Evolutionary conservation across 2,113 vertebrate species (phyloP), one percentile per base, ranked within the genome.

Genomic region (Caranx melampygus): DNA sequence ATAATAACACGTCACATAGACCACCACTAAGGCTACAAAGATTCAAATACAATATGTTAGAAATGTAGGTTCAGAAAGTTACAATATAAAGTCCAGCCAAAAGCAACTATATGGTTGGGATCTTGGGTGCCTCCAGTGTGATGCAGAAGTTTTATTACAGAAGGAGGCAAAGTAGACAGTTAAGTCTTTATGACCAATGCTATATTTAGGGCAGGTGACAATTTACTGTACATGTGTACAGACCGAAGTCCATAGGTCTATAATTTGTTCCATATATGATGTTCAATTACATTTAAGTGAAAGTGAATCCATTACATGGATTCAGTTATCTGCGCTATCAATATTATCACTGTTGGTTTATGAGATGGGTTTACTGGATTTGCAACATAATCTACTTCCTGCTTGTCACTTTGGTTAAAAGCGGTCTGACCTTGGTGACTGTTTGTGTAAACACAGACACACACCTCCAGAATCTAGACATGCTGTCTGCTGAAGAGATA

Each of bases 401-500:
- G 47, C 65, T 55, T 77, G 47, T 58, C 10, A 26, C 14, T 65
- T 45, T 44, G 5, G 12, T 47, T 40, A 21, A 44, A 59, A 37
- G 52, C 33, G 16, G 60, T 34, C 49, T 79, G 71, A 67, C 70
- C 75, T 67, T 64, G 54, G 20, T 10, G 20, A n/a, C 54, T 6
- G 9, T 58, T 68, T 26, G 45, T 59, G 13, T 54, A 63, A 16
- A 66, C 63, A 47, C 11, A 44, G 5, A 47, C 63, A 47, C 11
- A 44, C 7, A 47, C 44, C 44, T 18, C 37, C 21, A 61, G 33
- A 52, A 6, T 72, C 16, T n/a, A 14, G 33, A 21, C 3, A 0
- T 40, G 45, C 45, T 63, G 31, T 68, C 70, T 70, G 51, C 54
- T 65, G 76, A 54, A 33, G 12, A 66, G 84, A 79, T 84, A 83